Conservation (phyloP, 1,140 invertebrate genomes). For the Euborellia annulipes region DNA sequence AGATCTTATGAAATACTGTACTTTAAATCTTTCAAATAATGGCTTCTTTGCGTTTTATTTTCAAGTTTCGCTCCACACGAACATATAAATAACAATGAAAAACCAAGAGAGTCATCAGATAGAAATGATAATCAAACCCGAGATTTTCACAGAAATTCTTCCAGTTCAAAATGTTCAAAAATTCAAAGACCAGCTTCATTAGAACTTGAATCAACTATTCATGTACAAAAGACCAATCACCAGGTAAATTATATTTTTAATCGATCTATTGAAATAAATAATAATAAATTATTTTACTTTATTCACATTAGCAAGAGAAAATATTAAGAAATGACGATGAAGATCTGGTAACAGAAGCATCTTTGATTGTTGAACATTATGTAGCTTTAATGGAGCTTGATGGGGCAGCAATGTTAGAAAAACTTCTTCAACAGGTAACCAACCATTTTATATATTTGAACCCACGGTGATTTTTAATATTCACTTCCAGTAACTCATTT, state of each 20-base stretch:
- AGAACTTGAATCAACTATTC: not conserved
- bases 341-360: slow-evolving; percentile 19
- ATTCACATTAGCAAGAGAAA: not conserved
- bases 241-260: not conserved
- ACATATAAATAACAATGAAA: too few species aligned
- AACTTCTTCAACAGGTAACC: slow-evolving; percentile 23
- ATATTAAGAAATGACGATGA: slow-evolving; percentile 10
- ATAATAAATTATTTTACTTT: too few species aligned
- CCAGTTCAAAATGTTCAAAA: slow-evolving; percentile 16
- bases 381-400: slow-evolving; percentile 28
- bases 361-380: slow-evolving; percentile 29
- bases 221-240: not conserved
- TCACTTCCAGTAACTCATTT: slow-evolving; percentile 24
- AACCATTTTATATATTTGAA: slow-evolving; percentile 25
- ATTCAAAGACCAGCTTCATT: not conserved
- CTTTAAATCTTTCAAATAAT: too few species aligned
- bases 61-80: too few species aligned
- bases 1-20: too few species aligned
- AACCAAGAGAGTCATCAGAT: slow-evolving; percentile 1
- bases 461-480: slow-evolving; percentile 23
- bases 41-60: too few species aligned
- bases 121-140: slow-evolving; percentile 19
- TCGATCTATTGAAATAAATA: slow-evolving; percentile 2
- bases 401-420: slow-evolving; percentile 22
- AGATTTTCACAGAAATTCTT: slow-evolving; percentile 16